phyloP scores from a whole-genome alignment of 2,888 invertebrate genomes.

The Cremastinae sp. region DNA sequence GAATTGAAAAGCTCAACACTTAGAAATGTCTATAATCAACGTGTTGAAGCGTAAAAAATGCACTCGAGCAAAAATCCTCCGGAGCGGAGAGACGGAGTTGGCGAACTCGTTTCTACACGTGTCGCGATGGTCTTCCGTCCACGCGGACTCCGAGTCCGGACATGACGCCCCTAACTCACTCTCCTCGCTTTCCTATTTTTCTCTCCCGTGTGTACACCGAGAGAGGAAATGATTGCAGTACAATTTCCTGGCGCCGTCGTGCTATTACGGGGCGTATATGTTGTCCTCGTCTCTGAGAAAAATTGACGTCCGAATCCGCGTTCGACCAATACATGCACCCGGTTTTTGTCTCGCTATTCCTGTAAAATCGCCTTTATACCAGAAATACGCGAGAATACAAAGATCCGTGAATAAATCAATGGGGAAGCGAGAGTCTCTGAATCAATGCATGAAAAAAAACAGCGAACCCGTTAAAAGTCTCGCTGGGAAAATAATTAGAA shows the following conservation, averaged over 20 bases:
- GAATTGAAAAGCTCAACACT: slow-evolving; percentile 4
- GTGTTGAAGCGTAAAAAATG: slow-evolving; percentile 8
- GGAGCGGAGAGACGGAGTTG: background rate
- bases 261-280: slow-evolving; percentile 51
- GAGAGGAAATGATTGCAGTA: slow-evolving; percentile 64
- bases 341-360: slow-evolving; percentile 28
- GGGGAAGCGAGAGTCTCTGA: too few relatives aligned
- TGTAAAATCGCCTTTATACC: slow-evolving; percentile 15
- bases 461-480: too few relatives aligned
- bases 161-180: slow-evolving; percentile 28
- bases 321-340: slow-evolving; percentile 25
- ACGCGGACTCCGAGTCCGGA: slow-evolving; percentile 16
- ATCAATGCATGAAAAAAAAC: too few relatives aligned
- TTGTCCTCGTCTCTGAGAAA: slow-evolving; percentile 58
- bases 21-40: background rate
- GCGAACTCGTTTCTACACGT: background rate
- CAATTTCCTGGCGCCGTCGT: slow-evolving; percentile 64
- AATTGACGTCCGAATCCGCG: slow-evolving; percentile 57
- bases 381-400: slow-evolving; percentile 16
- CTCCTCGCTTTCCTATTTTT: slow-evolving; percentile 36
- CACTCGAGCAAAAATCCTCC: background rate
- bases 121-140: background rate
- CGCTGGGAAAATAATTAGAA: too few relatives aligned
- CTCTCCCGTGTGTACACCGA: slow-evolving; percentile 41
- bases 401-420: background rate